Evolutionary conservation across 2,888 invertebrate genomes (phyloP), one percentile per base, ranked within the genome.

Genomic region (Tenthredo mesomela): DNA sequence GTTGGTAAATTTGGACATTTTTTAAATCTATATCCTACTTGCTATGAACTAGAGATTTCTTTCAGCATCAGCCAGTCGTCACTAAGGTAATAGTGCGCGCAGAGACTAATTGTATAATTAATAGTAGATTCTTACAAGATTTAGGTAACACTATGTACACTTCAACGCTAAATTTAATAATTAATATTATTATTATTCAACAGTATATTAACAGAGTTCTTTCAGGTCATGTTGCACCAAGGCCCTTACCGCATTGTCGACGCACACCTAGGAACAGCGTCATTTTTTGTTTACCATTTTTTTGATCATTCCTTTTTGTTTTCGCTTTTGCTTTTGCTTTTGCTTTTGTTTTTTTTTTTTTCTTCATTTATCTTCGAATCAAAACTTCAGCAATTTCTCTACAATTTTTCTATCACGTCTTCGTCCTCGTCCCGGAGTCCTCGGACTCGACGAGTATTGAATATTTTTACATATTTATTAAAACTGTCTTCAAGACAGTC

Each of bases 121-220:
- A 88, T 89, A 89, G 90, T 90, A 90, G 88, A 88, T 88, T 86
- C 91, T 91, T 91, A 90, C 87, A 89, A 90, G 88, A 91, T 88
- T 90, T 91, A 91, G 91, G 90, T 91, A 91, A 91, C 91, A 91
- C 89, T 91, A 91, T 91, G 88, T 91, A 91, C 91, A 91, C 87
- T 88, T 86, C 75, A 85, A 87, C 87, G 85, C 84, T 87, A 84
- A 47, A 33, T 43, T 80, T 84, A 50, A 37, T 83, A 40, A 70
- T 67, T 70, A 82, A 33, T 67, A 67, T 82, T 80, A 61, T 80
- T 82, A 80, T 80, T 80, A 80, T 80, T 80, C 80, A 80, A 80
- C 80, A 80, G 80, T 80, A 58, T 80, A 80, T 50, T 61, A 80
- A 80, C 80, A 80, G 80, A 61, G 80, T 80, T 61, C 40, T 54